phyloP scores from a whole-genome alignment of 2,888 invertebrate genomes.

The Leptopilina syphax region DNA sequence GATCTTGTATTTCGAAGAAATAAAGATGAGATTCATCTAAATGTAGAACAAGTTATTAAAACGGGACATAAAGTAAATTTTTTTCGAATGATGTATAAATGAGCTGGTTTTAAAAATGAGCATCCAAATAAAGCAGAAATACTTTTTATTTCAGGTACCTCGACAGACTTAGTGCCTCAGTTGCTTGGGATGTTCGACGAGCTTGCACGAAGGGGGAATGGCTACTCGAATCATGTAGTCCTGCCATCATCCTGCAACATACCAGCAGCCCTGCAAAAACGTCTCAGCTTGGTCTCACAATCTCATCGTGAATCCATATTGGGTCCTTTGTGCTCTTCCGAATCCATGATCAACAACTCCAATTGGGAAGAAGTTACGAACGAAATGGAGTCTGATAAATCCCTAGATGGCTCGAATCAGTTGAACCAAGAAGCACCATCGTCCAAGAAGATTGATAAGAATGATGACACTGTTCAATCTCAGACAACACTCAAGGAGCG shows the following conservation, averaged over 20 bases:
- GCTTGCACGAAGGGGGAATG: slow-evolving; percentile 78
- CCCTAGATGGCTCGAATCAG: slow-evolving; percentile 41
- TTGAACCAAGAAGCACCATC: slow-evolving; percentile 27
- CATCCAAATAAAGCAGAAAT: slow-evolving; percentile 36
- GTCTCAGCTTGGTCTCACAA: slow-evolving; percentile 68
- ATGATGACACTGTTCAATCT: slow-evolving; percentile 13
- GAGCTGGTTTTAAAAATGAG: not conserved
- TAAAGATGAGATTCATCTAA: not conserved
- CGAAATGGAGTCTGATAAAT: slow-evolving; percentile 39
- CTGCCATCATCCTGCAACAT: slow-evolving; percentile 64
- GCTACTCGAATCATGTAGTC: slow-evolving; percentile 62
- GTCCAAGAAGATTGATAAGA: slow-evolving; percentile 47
- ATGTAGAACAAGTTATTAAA: not conserved
- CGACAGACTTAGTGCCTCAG: slow-evolving; percentile 91
- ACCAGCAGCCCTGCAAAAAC: slow-evolving; percentile 70
- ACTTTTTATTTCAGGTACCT: slow-evolving; percentile 83
- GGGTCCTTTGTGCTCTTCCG: slow-evolving; percentile 59
- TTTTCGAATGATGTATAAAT: not conserved
- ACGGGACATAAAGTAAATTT: not conserved
- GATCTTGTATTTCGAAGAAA: not conserved
- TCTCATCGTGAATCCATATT: slow-evolving; percentile 69
- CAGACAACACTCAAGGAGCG: not conserved
- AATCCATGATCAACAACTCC: slow-evolving; percentile 45
- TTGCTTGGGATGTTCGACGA: slow-evolving; percentile 93
- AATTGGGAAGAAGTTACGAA: slow-evolving; percentile 43